Percentiles rank a stretch among this genome's conserved stretches.
phyloP scores from a whole-genome alignment of 1,140 invertebrate species.

The Bombus breviceps region DNA sequence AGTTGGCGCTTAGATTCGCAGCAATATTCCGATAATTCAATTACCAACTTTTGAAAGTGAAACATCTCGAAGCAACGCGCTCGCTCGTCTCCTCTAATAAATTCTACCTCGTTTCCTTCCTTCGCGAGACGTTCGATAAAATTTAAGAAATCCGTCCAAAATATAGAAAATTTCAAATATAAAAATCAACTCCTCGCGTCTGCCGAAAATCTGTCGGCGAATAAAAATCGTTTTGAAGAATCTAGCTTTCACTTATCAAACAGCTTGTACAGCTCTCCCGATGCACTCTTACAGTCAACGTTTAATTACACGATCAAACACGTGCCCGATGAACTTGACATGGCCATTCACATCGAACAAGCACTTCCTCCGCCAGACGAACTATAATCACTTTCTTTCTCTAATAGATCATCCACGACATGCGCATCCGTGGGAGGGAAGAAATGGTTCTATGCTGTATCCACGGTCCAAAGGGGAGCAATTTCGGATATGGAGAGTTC shows the following conservation, averaged over 20 bases:
- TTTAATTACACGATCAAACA: background rate
- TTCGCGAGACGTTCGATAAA: background rate
- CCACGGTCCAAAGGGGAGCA: background rate
- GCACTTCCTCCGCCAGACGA: background rate
- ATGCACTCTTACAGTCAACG: too few relatives aligned
- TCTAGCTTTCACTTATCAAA: background rate
- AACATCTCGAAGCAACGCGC: too few relatives aligned
- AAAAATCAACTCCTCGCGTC: too few relatives aligned
- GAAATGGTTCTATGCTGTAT: background rate
- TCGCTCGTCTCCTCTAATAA: too few relatives aligned
- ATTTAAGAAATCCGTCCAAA: background rate
- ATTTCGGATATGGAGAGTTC: conserved; percentile 16
- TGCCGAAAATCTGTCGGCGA: too few relatives aligned
- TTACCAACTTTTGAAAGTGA: too few relatives aligned
- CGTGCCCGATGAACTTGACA: background rate
- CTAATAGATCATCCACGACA: background rate
- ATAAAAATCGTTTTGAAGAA: background rate
- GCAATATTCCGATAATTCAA: too few relatives aligned
- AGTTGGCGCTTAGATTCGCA: too few relatives aligned
- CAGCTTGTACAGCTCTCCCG: background rate
- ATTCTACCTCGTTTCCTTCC: too few relatives aligned
- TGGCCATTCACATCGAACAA: background rate
- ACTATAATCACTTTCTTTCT: background rate
- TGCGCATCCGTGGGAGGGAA: background rate
- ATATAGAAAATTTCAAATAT: background rate